Base-by-base conservation (phyloP, 2,113 vertebrate species). In the Catharus fuscescens region DNA sequence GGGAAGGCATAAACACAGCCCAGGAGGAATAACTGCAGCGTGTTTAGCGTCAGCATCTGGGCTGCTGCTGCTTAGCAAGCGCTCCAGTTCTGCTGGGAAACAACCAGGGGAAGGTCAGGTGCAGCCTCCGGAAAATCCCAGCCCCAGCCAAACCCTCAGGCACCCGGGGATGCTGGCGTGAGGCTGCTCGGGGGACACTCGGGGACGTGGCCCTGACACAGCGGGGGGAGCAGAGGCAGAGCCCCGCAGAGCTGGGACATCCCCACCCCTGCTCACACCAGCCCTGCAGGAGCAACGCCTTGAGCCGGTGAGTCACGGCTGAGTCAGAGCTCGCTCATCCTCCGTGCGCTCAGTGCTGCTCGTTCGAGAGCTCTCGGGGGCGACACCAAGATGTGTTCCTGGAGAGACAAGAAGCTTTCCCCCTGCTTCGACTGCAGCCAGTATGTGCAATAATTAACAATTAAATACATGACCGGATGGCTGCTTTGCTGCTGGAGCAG, bases 381-480 rank as follows among this genome's bases (percentile, higher is more conserved):
- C 40, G n/a, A 0, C 26, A 3, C 6, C 0, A 4, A 24, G 77
- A 12, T 1, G 0, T 1, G 24, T 2, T 85, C 92, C 84, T 74
- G 9, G 78, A 76, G 73, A 40, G 61, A 24, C 2, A 4, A 23
- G 78, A 14, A 26, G 28, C n/a, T 45, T 32, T 42, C 0, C 57
- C 7, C 0, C 9, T 26, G 60, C 77, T 71, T 31, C 25, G 4
- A 0, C 52, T 23, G 56, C 0, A 18, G 80, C 64, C 56, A 1
- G 8, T 7, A 3, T 7, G 1, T 2, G 56, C 8, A 7, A 6
- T 64, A 48, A 76, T 44, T 20, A 34, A 62, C 4, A 9, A 10
- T 15, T 3, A 14, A 32, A 88, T 3, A 15, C 40, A 5, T 1
- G 70, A 65, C 36, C 87, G 20, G 48, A 21, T 6, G 2, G 5